Percentiles rank a stretch among this genome's conserved stretches.
These are phyloP conservation scores for Tinea pellionella DNA, from an alignment of 2,888 invertebrate species.

Conservation along the genomic window DNA sequence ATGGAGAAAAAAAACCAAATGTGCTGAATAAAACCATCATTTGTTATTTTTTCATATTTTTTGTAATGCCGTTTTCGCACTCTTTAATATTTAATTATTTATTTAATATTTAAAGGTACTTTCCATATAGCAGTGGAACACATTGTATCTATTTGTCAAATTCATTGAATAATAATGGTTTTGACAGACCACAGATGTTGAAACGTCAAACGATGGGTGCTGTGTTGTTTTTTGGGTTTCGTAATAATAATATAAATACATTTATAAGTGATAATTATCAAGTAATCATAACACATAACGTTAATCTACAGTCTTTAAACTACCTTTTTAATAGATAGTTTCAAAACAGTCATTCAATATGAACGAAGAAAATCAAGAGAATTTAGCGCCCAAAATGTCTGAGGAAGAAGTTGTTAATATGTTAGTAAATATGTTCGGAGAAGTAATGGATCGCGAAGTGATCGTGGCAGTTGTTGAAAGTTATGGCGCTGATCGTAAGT, in stretches of 20 bases:
- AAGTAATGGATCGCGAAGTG: slow-evolving; percentile 36
- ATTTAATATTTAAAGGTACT: too few species aligned
- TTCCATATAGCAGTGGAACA: too few species aligned
- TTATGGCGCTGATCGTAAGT: slow-evolving; percentile 53
- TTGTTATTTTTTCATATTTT: too few species aligned
- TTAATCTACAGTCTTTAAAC: neutral
- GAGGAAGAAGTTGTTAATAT: slow-evolving; percentile 31
- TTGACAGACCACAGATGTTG: too few species aligned
- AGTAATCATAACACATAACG: neutral
- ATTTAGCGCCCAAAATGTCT: neutral
- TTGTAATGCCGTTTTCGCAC: too few species aligned
- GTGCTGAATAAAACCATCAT: too few species aligned
- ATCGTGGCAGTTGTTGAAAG: slow-evolving; percentile 43
- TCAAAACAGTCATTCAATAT: neutral
- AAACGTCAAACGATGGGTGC: neutral
- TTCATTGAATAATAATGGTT: too few species aligned
- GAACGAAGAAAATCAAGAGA: neutral
- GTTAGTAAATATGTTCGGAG: slow-evolving; percentile 41
- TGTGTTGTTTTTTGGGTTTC: neutral
- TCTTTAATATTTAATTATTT: too few species aligned
- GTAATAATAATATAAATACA: neutral
- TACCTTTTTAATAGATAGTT: neutral
- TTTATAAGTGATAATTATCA: neutral
- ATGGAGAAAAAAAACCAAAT: too few species aligned
- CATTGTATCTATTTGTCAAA: too few species aligned